A percentile compares a stretch with the other conserved stretches of the same genome.
These are phyloP conservation scores for Oceanites oceanicus DNA, from an alignment of 2,113 vertebrate genomes.

Conservation along the genomic window DNA sequence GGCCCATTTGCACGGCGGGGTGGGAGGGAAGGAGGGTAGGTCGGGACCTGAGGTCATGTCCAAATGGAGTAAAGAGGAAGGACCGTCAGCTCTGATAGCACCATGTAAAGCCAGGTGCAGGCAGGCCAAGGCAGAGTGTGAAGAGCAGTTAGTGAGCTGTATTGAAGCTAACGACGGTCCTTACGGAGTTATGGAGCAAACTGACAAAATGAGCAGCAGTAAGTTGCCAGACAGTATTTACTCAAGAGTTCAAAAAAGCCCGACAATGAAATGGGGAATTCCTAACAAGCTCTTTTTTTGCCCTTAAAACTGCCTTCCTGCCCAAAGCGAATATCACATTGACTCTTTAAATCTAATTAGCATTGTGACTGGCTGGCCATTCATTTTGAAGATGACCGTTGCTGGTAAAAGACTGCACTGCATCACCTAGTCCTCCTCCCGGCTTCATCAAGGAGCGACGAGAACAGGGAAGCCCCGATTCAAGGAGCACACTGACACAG, in stretches of 20 bases:
- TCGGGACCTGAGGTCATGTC: fast-evolving
- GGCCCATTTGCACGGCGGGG: background rate
- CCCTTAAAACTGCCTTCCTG: background rate
- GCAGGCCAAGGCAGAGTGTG: background rate
- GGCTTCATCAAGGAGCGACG: background rate
- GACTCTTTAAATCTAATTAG: background rate
- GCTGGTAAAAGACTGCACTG: background rate
- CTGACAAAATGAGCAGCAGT: background rate
- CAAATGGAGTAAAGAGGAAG: background rate
- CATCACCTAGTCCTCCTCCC: background rate
- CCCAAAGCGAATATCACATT: background rate
- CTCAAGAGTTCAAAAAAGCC: background rate
- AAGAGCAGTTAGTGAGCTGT: background rate
- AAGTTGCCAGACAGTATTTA: background rate
- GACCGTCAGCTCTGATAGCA: background rate
- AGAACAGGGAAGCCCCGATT: background rate
- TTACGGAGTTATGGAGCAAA: background rate
- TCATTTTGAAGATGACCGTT: background rate
- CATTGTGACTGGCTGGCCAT: background rate
- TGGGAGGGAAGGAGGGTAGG: background rate
- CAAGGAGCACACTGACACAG: background rate
- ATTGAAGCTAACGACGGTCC: background rate
- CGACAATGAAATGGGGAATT: background rate
- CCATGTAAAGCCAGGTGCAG: background rate
- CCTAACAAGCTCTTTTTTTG: background rate